Evolutionary conservation across 2,888 invertebrate genomes (phyloP).

Genomic region (Heliconius ethilla): DNA sequence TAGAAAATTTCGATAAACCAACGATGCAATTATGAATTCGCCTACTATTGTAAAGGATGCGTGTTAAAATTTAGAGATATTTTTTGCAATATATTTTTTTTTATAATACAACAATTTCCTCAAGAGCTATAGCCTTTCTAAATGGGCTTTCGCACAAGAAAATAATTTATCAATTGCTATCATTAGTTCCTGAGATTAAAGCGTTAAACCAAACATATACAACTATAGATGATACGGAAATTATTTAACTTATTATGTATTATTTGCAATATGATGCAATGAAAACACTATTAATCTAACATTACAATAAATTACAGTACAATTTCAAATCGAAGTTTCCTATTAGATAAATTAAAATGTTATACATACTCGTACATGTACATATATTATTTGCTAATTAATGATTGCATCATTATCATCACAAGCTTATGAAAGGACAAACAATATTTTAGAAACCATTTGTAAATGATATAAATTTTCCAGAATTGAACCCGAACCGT

Average conservation of each 20-base stretch:
- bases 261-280: not conserved
- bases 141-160: too few species aligned
- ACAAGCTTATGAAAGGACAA: not conserved
- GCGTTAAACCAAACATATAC: too few species aligned
- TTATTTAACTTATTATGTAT: not conserved
- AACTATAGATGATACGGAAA: not conserved
- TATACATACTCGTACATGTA: not conserved
- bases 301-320: too few species aligned
- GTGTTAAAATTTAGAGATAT: too few species aligned
- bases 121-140: too few species aligned
- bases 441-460: not conserved
- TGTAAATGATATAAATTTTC: not conserved
- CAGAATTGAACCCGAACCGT: not conserved
- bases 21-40: too few species aligned
- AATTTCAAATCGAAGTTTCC: conserved; percentile 11
- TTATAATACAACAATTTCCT: too few species aligned
- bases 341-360: not conserved
- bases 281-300: not conserved
- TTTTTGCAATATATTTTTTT: too few species aligned
- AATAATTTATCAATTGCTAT: too few species aligned
- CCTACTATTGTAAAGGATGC: too few species aligned
- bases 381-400: not conserved
- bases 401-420: not conserved
- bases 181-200: too few species aligned
- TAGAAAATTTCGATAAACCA: too few species aligned